Evolutionary conservation across 2,888 invertebrate genomes (phyloP).

Genomic region (Scaptomyza polygonia): DNA sequence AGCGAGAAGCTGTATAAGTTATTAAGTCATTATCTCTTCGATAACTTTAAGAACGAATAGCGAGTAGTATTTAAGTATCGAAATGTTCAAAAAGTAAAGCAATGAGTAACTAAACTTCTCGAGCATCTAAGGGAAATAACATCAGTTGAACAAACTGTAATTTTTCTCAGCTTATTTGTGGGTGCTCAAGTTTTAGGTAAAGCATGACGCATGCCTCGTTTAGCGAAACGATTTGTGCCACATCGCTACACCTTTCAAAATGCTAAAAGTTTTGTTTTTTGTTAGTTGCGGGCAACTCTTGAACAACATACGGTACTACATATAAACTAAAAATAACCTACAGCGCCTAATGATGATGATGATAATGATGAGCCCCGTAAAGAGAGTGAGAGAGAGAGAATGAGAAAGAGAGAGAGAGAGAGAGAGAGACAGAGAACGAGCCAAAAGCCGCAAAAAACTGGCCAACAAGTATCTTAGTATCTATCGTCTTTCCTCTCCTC

Average conservation of each 20-base stretch:
- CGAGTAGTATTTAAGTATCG: too few species aligned
- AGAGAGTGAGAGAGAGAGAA: background rate
- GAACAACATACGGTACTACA: background rate
- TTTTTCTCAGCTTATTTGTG: too few species aligned
- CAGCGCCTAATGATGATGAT: slow-evolving; percentile 34
- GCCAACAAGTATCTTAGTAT: slow-evolving; percentile 38
- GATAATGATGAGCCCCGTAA: background rate
- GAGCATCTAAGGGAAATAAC: too few species aligned
- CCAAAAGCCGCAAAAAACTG: slow-evolving; percentile 42
- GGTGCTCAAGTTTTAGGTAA: background rate
- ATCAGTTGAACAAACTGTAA: too few species aligned
- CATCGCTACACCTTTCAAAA: slow-evolving; percentile 7
- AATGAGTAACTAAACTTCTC: too few species aligned
- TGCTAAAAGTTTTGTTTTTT: slow-evolving; percentile 6
- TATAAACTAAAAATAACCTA: slow-evolving; percentile 5
- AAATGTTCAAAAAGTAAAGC: too few species aligned
- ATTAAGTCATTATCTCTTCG: too few species aligned
- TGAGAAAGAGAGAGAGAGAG: background rate
- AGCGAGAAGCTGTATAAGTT: too few species aligned
- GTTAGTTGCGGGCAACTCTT: slow-evolving; percentile 29
- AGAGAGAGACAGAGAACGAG: background rate
- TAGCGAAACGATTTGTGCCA: slow-evolving; percentile 8
- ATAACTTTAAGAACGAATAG: too few species aligned
- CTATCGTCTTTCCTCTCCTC: background rate
- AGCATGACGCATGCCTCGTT: slow-evolving; percentile 29